Base-by-base conservation (phyloP, 1,140 invertebrate species). In the Cheumatopsyche charites region DNA sequence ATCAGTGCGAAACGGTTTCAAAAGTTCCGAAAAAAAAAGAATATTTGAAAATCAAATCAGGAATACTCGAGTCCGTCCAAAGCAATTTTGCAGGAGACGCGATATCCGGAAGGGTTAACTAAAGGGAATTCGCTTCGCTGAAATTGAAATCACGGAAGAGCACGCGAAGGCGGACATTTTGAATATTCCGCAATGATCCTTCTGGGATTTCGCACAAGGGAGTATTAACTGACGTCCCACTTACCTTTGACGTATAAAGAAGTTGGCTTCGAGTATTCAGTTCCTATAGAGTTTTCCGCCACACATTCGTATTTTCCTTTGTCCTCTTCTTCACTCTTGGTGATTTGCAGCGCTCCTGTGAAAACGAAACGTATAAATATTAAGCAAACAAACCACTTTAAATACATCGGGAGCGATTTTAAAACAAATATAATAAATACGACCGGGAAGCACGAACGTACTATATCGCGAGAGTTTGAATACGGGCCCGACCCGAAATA, bases 271-370 rank as follows among this genome's bases (percentile, higher is more conserved):
- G 96, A 97, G 81, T 97, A 96, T 79, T 96, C 94, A 0, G 95
- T 96, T 36, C 97, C 97, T 66, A 94, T 89, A 1, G 88, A 85
- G 79, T 97, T 97, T 79, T 95, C 93, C 0, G 95, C 95, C 9
- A 97, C 92, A 81, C 95, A 98, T 79, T 97, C 95, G 81, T 96
- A 97, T 79, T 93, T 94, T 45, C 94, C 95, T 78, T 95, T 91
- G 82, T 97, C 95, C 77, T 90, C 90, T 79, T 96, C 94, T 77
- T 94, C 90, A 74, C 94, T 95, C 78, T 91, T 91, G 71, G 90
- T 89, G 76, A 98, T 98, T 85, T 97, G 93, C 68, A 98, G 83
- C n/a, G 92, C 90, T 74, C 95, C 95, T 98, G 84, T 26, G 84
- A 87, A 76, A 70, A 74, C 26, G 61, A 74, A 67, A 66, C 19